phyloP scores from a whole-genome alignment of 2,888 invertebrate species.

The Brenthis daphne region DNA sequence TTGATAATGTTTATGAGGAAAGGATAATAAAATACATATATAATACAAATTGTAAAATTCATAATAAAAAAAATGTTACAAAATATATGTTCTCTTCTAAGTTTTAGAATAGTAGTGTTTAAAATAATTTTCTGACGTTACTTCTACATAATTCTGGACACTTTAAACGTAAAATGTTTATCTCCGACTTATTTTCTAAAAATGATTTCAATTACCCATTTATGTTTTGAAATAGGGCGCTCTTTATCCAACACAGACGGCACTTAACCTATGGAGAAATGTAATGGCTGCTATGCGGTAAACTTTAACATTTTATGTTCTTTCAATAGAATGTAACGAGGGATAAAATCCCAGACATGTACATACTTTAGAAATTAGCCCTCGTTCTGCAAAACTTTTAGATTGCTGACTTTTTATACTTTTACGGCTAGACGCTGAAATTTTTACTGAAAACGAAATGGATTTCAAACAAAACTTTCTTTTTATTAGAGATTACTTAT shows the following conservation, averaged over 20 bases:
- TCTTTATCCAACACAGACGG: slow-evolving; percentile 30
- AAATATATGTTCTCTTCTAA: too few relatives aligned
- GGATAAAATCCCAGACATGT: slow-evolving; percentile 34
- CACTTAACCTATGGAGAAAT: slow-evolving; percentile 27
- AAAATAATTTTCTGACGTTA: too few relatives aligned
- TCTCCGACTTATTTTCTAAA: slow-evolving; percentile 9
- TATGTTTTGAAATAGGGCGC: slow-evolving; percentile 22
- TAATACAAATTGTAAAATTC: too few relatives aligned
- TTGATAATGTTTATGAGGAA: too few relatives aligned
- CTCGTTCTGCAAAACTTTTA: slow-evolving; percentile 23
- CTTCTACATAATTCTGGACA: background rate
- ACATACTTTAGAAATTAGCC: slow-evolving; percentile 33
- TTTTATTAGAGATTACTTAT: background rate
- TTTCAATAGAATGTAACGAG: slow-evolving; percentile 41
- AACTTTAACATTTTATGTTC: slow-evolving; percentile 36
- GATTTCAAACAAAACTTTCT: background rate
- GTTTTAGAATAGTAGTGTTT: too few relatives aligned
- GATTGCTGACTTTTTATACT: slow-evolving; percentile 17
- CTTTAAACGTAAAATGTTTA: background rate
- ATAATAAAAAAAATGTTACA: too few relatives aligned
- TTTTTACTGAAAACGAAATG: slow-evolving; percentile 4
- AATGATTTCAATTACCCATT: slow-evolving; percentile 15
- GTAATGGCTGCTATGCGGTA: slow-evolving; percentile 32
- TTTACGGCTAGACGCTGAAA: slow-evolving; percentile 20
- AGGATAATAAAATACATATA: too few relatives aligned